Evolutionary conservation across 2,113 vertebrate species (phyloP), one percentile per base, ranked within the genome.

Genomic region (Phocoena phocoena): DNA sequence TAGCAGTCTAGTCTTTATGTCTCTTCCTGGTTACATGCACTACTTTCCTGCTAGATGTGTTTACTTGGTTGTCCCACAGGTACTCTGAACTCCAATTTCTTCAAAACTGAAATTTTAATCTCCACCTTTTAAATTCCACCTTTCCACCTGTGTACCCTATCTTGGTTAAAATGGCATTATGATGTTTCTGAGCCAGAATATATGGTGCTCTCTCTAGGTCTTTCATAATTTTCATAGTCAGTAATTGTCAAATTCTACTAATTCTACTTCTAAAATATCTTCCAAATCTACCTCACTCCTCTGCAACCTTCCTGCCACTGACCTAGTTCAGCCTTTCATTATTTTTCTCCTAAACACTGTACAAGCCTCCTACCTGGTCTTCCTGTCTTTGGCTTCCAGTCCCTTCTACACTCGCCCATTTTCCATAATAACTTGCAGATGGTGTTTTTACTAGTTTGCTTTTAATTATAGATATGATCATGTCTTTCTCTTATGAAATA

Each of bases 171-270:
- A 89, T 58, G 58, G 10, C 23, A 26, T 65, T 23, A 53, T 65
- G 18, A 6, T 96, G 89, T 96, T 44, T 95, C 79, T 58, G 33
- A 77, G 23, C 26, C 74, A 90, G 31, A 68, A 87, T 95, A 93
- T 77, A 17, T 65, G 5, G n/a, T 76, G 1, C n/a, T 2, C 82
- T 85, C 33, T n/a, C 65, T 3, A 91, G 67, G 58, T 84, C 28
- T 90, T 90, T 91, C 41, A 70, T 68, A 65, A 25, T 25, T 58
- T 62, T 82, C 26, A 26, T 63, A 83, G 67, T 25, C 1, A 89
- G 50, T 62, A 92, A 65, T 83, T 47, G 71, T 76, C 18, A 76
- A 65, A 8, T 85, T 90, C 23, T 93, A 36, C 58, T 70, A 87
- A 65, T 85, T 92, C 36, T 82, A 38, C 31, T 71, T 92, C 25